phyloP scores from a whole-genome alignment of 2,113 vertebrate genomes.

The Clinocottus analis region DNA sequence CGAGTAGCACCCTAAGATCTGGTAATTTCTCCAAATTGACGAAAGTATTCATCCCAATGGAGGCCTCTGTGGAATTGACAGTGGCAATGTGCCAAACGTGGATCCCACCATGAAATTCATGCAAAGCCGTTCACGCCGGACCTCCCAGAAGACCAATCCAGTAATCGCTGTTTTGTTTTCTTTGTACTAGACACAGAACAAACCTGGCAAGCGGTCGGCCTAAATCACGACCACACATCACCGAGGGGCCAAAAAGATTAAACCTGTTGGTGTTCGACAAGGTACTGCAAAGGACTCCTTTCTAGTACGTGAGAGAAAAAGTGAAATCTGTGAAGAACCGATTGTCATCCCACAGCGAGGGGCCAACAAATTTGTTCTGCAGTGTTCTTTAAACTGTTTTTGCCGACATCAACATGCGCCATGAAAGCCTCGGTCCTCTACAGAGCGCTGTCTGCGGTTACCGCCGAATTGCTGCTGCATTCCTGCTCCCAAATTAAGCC shows the following conservation, averaged over 20 bases:
- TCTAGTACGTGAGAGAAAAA: slow-evolving; percentile 31
- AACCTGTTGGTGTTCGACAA: slow-evolving; percentile 42
- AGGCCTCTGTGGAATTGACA: slow-evolving; percentile 24
- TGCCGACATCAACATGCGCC: slow-evolving; percentile 44
- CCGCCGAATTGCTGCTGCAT: slow-evolving; percentile 49
- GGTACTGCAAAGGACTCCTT: slow-evolving; percentile 31
- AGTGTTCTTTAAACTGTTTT: slow-evolving; percentile 63
- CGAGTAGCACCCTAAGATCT: slow-evolving; percentile 12
- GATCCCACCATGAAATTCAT: slow-evolving; percentile 33
- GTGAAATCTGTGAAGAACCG: slow-evolving; percentile 48
- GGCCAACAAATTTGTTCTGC: slow-evolving; percentile 64
- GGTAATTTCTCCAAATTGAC: slow-evolving; percentile 4
- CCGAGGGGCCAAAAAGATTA: slow-evolving; percentile 48
- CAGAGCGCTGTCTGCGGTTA: slow-evolving; percentile 61
- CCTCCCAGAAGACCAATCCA: slow-evolving; percentile 73
- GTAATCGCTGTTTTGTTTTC: slow-evolving; percentile 63
- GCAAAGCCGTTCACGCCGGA: slow-evolving; percentile 55
- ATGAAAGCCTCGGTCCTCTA: slow-evolving; percentile 38
- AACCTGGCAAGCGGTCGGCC: slow-evolving; percentile 52
- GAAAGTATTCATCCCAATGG: slow-evolving; percentile 24
- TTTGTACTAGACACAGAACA: slow-evolving; percentile 65
- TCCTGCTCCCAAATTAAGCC: slow-evolving; percentile 72
- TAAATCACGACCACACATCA: slow-evolving; percentile 49
- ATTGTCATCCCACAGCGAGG: slow-evolving; percentile 37
- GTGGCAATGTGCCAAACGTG: slow-evolving; percentile 44